phyloP scores from a whole-genome alignment of 2,797 vertebrate species.

The Paedocypris micromegethes region DNA sequence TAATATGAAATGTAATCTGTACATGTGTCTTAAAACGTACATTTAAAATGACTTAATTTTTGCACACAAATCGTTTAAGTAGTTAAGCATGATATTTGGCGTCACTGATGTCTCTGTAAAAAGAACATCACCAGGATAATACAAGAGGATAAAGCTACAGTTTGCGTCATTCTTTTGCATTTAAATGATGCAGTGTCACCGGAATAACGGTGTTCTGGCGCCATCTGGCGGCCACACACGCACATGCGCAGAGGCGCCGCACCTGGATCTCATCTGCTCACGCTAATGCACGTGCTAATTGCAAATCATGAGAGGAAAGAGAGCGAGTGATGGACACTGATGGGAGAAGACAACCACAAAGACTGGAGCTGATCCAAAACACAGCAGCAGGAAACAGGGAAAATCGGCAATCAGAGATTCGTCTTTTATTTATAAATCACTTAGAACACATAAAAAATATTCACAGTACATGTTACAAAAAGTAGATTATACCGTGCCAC shows the following conservation, averaged over 20 bases:
- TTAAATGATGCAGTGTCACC: too few relatives aligned
- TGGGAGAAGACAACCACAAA: conserved; percentile 29
- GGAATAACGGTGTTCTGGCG: conserved; percentile 12
- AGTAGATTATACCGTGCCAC: too few relatives aligned
- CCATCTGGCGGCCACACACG: conserved; percentile 29
- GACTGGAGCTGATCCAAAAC: conserved; percentile 29
- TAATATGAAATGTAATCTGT: too few relatives aligned
- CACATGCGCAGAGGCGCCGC: conserved; percentile 12
- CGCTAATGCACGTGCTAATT: conserved; percentile 22
- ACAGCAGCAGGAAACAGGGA: background rate
- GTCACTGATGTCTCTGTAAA: too few relatives aligned
- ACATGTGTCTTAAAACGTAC: too few relatives aligned
- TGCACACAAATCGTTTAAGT: too few relatives aligned
- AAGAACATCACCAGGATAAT: too few relatives aligned
- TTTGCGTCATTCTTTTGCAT: too few relatives aligned
- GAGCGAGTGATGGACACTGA: conserved; percentile 32
- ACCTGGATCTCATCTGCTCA: conserved; percentile 23
- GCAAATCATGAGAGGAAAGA: conserved; percentile 14
- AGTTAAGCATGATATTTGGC: too few relatives aligned
- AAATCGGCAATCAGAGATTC: background rate
- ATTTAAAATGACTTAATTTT: too few relatives aligned
- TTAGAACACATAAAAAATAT: conserved; percentile 30
- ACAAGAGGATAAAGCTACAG: too few relatives aligned
- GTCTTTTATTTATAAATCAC: conserved; percentile 38
- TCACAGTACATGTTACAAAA: conserved; percentile 26